Evolutionary conservation across 2,113 vertebrate genomes (phyloP).

Genomic region (Myrmecobius fasciatus): DNA sequence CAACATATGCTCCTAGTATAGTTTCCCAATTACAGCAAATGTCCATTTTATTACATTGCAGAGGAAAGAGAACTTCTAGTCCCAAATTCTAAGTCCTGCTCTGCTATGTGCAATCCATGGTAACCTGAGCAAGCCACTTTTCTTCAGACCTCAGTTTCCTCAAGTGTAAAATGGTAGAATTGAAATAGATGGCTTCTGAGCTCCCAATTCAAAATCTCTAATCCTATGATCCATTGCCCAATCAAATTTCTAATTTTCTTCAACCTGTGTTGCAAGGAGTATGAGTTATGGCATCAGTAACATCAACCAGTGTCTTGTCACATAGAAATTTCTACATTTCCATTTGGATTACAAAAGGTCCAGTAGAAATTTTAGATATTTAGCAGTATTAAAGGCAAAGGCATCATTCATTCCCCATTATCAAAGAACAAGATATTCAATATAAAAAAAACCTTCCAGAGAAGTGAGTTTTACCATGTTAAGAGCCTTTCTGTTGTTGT

Average conservation of each 20-base stretch:
- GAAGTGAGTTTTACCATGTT: neutral
- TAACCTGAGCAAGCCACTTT: neutral
- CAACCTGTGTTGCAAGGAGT: neutral
- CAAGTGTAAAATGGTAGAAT: neutral
- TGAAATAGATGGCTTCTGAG: neutral
- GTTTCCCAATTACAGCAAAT: neutral
- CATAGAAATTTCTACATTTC: neutral
- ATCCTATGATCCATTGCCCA: neutral
- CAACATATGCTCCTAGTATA: neutral
- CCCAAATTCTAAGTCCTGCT: neutral
- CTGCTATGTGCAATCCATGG: neutral
- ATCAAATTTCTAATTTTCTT: neutral
- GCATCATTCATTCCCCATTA: neutral
- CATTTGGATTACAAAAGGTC: constrained; percentile 34
- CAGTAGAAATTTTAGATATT: neutral
- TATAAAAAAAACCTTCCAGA: neutral
- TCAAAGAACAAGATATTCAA: too few relatives aligned
- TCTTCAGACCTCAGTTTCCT: neutral
- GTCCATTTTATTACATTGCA: neutral
- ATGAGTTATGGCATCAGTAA: neutral
- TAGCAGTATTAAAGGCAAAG: neutral
- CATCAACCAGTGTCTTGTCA: neutral
- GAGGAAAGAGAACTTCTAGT: neutral
- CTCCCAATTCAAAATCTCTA: neutral
- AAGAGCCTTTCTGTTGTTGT: neutral